Base-by-base conservation (phyloP, 2,113 vertebrate genomes). In the Collichthys lucidus region DNA sequence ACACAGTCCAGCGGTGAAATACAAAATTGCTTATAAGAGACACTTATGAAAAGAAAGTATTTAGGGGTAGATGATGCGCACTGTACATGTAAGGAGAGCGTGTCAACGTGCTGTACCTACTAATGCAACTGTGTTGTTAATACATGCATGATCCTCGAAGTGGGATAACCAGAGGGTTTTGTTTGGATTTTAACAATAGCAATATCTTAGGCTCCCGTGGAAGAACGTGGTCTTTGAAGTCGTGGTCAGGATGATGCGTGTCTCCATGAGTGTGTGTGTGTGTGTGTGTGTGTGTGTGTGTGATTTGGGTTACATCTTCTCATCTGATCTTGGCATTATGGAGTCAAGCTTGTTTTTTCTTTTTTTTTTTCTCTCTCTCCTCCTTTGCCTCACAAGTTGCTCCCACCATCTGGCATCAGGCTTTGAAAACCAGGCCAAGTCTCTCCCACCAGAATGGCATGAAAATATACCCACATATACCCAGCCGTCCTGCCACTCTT, bases 381-480 rank as follows among this genome's bases (percentile, higher is more conserved):
- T 92, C 89, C 90, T 92, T 91, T 92, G 88, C 92, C 90, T 93
- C 55, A 57, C 94, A 91, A 92, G 90, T 93, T 91, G 90, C 89
- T 90, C 86, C 89, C 81, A 89, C 92, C 94, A 94, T 94, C 92
- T 94, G 93, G 93, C 90, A 88, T 50, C 73, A 50, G 73, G 87
- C 93, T 95, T 95, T 94, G 93, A 94, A 93, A 94, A 94, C 62
- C 89, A 95, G 94, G 92, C 94, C 93, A 94, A 94, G 91, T 91
- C 89, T 91, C 91, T 92, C 92, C 92, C 92, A 94, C 90, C 92
- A 94, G 92, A 91, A 94, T 89, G 92, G 91, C 88, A 92, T 85
- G 91, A 92, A 92, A 94, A 91, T 88, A 92, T 90, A 92, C 77
- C 83, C 89, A 79, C 90, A 88, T 84, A 87, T 60, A 93, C 67